Evolutionary conservation across 2,113 vertebrate species (phyloP).

Genomic region (Lonchura striata): DNA sequence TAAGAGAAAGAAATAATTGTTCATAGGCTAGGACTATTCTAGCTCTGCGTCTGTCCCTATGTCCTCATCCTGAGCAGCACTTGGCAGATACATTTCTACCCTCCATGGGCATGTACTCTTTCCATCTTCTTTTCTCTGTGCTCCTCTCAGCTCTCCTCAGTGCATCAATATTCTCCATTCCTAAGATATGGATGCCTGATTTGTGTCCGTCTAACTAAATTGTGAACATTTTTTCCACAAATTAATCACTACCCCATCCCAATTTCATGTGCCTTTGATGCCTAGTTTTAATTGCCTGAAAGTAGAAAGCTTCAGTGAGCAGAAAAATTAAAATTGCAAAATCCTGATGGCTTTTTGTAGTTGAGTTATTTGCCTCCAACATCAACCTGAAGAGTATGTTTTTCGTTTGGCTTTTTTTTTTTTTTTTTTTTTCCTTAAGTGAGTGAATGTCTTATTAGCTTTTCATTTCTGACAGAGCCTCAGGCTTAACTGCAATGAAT

Average conservation of each 20-base stretch:
- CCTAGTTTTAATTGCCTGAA: constrained; percentile 63
- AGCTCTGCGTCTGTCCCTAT: background rate
- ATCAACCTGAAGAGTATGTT: background rate
- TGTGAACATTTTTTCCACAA: background rate
- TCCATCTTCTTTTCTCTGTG: background rate
- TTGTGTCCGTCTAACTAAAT: background rate
- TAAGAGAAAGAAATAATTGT: background rate
- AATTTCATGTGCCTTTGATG: constrained; percentile 45
- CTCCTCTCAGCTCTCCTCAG: background rate
- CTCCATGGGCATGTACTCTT: background rate
- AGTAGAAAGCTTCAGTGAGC: constrained; percentile 57
- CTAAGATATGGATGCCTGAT: background rate
- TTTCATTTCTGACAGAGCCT: background rate
- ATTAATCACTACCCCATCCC: constrained; percentile 29
- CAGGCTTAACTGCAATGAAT: background rate
- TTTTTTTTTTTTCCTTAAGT: background rate
- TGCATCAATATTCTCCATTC: background rate
- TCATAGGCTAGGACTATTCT: background rate
- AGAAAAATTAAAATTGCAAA: constrained; percentile 67
- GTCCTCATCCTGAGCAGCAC: background rate
- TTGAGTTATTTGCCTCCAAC: background rate
- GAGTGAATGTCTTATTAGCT: background rate
- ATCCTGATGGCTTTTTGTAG: background rate
- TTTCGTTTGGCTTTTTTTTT: background rate
- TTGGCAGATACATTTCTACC: background rate